These are phyloP conservation scores for Onychorhynchus coronatus DNA, from an alignment of 2,113 vertebrate species.

Conservation along the genomic window DNA sequence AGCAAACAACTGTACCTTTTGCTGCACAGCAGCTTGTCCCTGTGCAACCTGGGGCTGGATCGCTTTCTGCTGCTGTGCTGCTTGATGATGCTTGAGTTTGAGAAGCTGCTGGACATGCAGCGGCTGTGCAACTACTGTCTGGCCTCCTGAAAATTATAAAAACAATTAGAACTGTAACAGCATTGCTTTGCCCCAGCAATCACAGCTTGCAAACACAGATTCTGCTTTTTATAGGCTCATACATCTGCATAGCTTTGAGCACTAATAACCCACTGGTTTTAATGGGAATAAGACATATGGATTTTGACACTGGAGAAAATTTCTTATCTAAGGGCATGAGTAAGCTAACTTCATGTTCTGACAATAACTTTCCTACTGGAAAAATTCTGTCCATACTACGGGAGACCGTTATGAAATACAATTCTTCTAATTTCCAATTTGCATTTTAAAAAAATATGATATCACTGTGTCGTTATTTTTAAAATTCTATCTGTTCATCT, in stretches of 20 bases:
- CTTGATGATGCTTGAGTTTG: constrained; percentile 78
- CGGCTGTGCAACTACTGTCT: constrained; percentile 75
- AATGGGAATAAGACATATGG: neutral
- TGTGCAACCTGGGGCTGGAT: constrained; percentile 81
- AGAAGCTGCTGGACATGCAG: constrained; percentile 83
- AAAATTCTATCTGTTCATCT: neutral
- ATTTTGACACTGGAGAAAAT: neutral
- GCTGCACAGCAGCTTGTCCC: constrained; percentile 81
- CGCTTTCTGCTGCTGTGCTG: constrained; percentile 84
- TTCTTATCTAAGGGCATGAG: neutral
- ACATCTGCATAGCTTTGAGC: neutral
- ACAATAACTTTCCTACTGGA: neutral
- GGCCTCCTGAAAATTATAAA: constrained; percentile 71
- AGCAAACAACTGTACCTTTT: constrained; percentile 76
- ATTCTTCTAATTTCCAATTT: neutral
- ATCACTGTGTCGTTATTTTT: neutral
- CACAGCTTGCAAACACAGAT: neutral
- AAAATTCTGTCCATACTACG: neutral
- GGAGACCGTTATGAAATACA: neutral
- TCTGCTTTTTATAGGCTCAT: neutral
- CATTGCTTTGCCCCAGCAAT: neutral
- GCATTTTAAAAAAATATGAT: neutral
- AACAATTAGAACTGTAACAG: neutral
- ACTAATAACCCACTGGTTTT: neutral
- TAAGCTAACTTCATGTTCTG: neutral